These are phyloP conservation scores for Zosterops borbonicus DNA, from an alignment of 2,113 vertebrate genomes.

Conservation along the genomic window DNA sequence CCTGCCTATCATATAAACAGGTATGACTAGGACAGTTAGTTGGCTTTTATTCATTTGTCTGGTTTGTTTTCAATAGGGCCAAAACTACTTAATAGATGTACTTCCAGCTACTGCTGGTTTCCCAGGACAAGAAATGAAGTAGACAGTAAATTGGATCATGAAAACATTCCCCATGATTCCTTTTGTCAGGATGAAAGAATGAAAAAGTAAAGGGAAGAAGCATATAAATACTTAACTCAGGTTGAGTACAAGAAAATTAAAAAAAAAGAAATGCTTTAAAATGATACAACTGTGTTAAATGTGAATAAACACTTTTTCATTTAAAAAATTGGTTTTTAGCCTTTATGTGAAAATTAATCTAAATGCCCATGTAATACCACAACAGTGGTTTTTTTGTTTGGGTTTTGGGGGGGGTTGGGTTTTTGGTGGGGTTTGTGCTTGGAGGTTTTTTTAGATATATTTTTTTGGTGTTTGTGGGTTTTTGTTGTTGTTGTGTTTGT, in stretches of 20 bases:
- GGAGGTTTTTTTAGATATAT: too few relatives aligned
- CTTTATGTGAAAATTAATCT: not conserved
- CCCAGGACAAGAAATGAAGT: not conserved
- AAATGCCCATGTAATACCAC: not conserved
- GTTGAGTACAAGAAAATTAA: not conserved
- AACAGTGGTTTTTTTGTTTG: not conserved
- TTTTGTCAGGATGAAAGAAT: not conserved
- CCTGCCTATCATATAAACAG: not conserved
- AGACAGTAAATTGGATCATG: not conserved
- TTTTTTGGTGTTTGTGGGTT: not conserved
- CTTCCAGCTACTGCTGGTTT: not conserved
- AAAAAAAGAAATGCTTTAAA: not conserved
- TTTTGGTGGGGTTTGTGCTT: not conserved
- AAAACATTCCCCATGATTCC: not conserved
- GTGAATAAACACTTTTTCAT: not conserved
- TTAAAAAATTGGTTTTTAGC: fast-evolving
- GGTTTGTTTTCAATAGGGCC: not conserved
- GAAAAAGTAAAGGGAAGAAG: not conserved
- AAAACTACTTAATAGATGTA: not conserved
- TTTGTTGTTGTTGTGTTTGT: not conserved
- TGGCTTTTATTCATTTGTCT: not conserved
- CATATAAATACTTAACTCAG: not conserved
- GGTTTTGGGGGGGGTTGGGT: not conserved
- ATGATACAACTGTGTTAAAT: not conserved
- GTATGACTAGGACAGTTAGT: not conserved